A percentile compares a stretch with the other conserved stretches of the same genome.
phyloP scores from a whole-genome alignment of 2,797 vertebrate genomes.

The Xenops minutus region DNA sequence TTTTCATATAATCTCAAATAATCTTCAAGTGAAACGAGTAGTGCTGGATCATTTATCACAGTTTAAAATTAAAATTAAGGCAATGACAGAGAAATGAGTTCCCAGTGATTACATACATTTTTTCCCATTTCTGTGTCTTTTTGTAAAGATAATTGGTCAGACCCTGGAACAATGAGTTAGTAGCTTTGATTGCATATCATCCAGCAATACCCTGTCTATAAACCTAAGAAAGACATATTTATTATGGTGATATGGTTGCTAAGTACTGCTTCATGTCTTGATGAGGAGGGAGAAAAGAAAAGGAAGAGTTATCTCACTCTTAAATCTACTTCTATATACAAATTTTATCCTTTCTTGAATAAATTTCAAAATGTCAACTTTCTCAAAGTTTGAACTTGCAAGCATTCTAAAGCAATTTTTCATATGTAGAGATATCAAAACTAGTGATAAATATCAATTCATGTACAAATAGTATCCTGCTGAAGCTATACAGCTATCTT shows the following conservation, averaged over 20 bases:
- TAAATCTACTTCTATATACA: neutral
- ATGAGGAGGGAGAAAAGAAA: neutral
- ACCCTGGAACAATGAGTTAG: neutral
- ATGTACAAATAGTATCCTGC: neutral
- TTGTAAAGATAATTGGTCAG: neutral
- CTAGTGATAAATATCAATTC: neutral
- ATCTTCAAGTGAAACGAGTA: neutral
- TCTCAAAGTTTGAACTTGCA: neutral
- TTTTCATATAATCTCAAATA: neutral
- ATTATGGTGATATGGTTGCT: neutral
- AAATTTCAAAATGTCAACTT: neutral
- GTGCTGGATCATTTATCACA: neutral
- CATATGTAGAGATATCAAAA: neutral
- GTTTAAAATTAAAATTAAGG: slow-evolving; percentile 12
- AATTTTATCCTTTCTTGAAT: neutral
- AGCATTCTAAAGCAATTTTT: neutral
- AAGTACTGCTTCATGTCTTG: neutral
- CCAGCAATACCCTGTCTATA: neutral
- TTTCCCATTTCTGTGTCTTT: neutral
- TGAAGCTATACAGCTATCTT: neutral
- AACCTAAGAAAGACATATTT: neutral
- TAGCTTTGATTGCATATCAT: neutral
- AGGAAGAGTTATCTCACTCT: neutral
- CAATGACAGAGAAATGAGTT: neutral
- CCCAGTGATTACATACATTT: neutral